Percentiles rank a stretch among this genome's conserved stretches.
These are phyloP conservation scores for Electrophaes corylata DNA, from an alignment of 2,888 invertebrate genomes.

Conservation along the genomic window DNA sequence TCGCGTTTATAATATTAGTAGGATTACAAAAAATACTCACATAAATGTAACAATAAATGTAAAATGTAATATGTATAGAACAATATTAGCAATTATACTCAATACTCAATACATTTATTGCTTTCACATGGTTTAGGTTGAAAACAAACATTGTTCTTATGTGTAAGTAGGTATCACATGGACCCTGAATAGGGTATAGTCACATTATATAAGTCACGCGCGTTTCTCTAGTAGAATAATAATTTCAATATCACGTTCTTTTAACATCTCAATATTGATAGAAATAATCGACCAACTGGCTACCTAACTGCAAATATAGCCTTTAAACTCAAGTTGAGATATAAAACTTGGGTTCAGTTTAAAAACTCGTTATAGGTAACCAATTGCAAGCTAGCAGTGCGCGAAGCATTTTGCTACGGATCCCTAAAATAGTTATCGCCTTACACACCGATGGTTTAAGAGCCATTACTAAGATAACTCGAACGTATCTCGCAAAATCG, in stretches of 20 bases:
- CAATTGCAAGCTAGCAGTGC: slow-evolving; percentile 39
- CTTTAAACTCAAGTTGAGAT: slow-evolving; percentile 4
- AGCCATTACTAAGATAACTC: slow-evolving; percentile 39
- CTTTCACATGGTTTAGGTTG: too few species aligned
- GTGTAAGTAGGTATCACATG: too few species aligned
- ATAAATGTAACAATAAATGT: too few species aligned
- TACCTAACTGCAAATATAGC: slow-evolving; percentile 1
- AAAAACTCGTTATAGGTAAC: slow-evolving; percentile 41
- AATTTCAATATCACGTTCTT: not conserved
- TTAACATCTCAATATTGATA: not conserved
- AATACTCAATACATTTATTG: too few species aligned
- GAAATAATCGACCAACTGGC: not conserved
- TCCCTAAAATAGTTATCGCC: slow-evolving; percentile 54
- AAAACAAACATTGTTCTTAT: too few species aligned
- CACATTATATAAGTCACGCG: too few species aligned
- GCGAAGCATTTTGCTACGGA: slow-evolving; percentile 45
- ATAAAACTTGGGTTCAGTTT: slow-evolving; percentile 26
- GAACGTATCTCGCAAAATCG: not conserved
- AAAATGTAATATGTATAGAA: too few species aligned
- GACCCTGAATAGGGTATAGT: too few species aligned
- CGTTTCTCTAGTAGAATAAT: too few species aligned
- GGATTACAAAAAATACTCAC: too few species aligned
- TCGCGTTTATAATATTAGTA: too few species aligned
- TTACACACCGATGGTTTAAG: slow-evolving; percentile 47
- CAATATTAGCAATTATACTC: too few species aligned